Conservation (phyloP, 2,797 vertebrate genomes). For the Catostomus latipinnis region DNA sequence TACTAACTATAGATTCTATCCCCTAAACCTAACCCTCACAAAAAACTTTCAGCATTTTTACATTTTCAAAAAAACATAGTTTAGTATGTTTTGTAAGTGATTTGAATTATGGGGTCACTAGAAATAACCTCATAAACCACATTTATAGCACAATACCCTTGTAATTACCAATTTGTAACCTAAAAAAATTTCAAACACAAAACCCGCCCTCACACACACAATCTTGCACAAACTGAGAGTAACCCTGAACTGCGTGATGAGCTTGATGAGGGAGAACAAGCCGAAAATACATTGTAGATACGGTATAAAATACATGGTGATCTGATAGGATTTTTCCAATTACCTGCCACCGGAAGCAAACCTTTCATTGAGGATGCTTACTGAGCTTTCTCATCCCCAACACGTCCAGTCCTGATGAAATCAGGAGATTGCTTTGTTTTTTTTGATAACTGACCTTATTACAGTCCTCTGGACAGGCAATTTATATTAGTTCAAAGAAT, state of each 20-base stretch:
- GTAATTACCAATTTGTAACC: no score
- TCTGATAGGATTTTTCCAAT: conserved; percentile 50
- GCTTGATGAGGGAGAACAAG: conserved; percentile 48
- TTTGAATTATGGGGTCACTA: no score
- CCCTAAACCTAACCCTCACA: no score
- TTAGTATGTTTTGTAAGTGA: no score
- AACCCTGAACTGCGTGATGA: conserved; percentile 14
- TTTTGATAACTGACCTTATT: conserved; percentile 31
- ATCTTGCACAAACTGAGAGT: conserved; percentile 27
- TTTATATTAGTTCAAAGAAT: conserved; percentile 28
- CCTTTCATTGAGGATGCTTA: conserved; percentile 34
- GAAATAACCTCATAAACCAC: no score
- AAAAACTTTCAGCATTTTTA: no score
- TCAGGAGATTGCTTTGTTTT: conserved; percentile 47
- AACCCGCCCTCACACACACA: not conserved
- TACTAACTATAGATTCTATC: no score
- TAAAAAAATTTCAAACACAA: no score
- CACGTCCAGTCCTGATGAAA: conserved; percentile 36
- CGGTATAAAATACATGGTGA: conserved; percentile 33
- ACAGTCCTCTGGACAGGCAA: conserved; percentile 9
- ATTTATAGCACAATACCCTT: no score
- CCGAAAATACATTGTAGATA: conserved; percentile 38
- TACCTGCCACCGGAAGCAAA: conserved; percentile 31
- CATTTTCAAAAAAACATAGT: no score
- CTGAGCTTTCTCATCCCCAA: conserved; percentile 27